Evolutionary conservation across 2,888 invertebrate species (phyloP).

Genomic region (Eupithecia inturbata): DNA sequence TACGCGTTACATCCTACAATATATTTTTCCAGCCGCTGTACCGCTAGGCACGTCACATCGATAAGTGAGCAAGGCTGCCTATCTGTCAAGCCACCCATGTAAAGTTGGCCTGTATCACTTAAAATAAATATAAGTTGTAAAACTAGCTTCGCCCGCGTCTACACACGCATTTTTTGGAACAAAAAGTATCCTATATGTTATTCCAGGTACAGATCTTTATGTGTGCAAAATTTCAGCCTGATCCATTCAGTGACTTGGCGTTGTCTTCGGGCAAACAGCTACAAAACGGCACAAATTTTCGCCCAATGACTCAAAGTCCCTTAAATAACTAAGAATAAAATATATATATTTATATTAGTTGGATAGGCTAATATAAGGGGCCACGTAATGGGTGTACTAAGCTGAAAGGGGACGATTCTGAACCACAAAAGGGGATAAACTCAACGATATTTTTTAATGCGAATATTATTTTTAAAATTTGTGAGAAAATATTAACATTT

Average conservation of each 20-base stretch:
- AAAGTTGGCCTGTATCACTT: constrained; percentile 9
- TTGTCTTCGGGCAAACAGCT: too few relatives aligned
- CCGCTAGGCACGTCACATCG: constrained; percentile 37
- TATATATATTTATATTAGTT: too few relatives aligned
- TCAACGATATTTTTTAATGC: too few relatives aligned
- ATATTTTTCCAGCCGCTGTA: constrained; percentile 29
- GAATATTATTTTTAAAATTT: too few relatives aligned
- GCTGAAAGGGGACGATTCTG: too few relatives aligned
- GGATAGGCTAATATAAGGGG: too few relatives aligned
- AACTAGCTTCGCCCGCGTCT: not conserved
- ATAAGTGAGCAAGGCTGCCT: constrained; percentile 35
- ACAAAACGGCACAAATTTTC: not conserved
- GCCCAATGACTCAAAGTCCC: too few relatives aligned
- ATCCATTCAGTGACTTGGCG: not conserved
- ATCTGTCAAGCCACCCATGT: constrained; percentile 30
- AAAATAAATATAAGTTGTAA: not conserved
- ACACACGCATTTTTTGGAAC: not conserved
- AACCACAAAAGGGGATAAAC: too few relatives aligned
- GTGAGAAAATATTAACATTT: too few relatives aligned
- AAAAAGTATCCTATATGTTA: not conserved
- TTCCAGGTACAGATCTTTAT: not conserved
- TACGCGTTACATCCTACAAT: constrained; percentile 21
- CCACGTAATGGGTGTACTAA: too few relatives aligned
- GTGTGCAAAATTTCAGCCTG: not conserved
- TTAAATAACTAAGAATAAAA: too few relatives aligned